A percentile compares a stretch with the other conserved stretches of the same genome.
These are phyloP conservation scores for Drosophila asahinai DNA, from an alignment of 1,140 invertebrate genomes.

Conservation along the genomic window DNA sequence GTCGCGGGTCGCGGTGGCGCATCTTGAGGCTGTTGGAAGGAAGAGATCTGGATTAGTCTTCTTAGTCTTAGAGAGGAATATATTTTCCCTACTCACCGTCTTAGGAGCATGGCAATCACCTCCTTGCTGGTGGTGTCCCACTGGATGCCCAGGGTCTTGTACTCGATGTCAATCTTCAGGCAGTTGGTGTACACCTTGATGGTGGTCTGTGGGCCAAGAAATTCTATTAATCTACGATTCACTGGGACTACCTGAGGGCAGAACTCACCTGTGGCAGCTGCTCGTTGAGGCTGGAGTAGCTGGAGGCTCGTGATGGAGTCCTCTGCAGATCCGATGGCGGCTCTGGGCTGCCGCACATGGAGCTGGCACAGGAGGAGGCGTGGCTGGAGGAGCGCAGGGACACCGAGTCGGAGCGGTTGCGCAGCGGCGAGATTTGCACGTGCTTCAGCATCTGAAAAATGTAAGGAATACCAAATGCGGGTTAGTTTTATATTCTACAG, in stretches of 20 bases:
- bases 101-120: conserved; percentile 92
- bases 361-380: conserved; percentile 87
- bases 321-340: conserved; percentile 85
- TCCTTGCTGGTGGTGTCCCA: conserved; percentile 94
- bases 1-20: conserved; percentile 94
- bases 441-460: conserved; percentile 92
- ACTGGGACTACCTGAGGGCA: fast-evolving
- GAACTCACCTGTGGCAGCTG: conserved; percentile 85
- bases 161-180: conserved; percentile 95
- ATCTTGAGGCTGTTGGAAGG: conserved; percentile 87
- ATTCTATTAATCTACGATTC: not conserved
- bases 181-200: conserved; percentile 96
- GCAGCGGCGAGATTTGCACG: conserved; percentile 93
- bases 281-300: conserved; percentile 88
- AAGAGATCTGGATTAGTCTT: not conserved
- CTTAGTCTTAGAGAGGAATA: not conserved
- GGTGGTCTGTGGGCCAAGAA: conserved; percentile 88
- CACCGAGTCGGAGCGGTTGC: conserved; percentile 92
- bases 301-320: conserved; percentile 86
- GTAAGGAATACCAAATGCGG: conserved; percentile 9
- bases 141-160: conserved; percentile 95
- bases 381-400: conserved; percentile 91
- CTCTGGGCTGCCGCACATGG: conserved; percentile 86
- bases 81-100: conserved; percentile 87
- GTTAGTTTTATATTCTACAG: not conserved